phyloP scores from a whole-genome alignment of 2,113 vertebrate species.

The Dipodomys spectabilis region DNA sequence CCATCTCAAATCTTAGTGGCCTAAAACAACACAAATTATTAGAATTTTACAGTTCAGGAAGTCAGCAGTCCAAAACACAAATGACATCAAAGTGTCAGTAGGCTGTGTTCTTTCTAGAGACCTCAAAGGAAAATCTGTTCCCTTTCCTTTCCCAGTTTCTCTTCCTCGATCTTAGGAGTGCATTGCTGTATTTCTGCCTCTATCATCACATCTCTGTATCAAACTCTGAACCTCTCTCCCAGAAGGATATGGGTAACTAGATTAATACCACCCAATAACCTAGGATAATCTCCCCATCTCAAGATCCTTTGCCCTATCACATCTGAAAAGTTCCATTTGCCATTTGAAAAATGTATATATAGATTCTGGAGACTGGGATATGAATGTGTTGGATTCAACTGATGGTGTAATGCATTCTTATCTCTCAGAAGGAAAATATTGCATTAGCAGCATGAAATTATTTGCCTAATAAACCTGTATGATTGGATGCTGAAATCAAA shows the following conservation, averaged over 20 bases:
- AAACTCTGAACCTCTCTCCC: neutral
- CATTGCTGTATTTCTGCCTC: neutral
- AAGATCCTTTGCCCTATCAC: constrained; percentile 4
- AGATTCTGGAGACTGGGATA: neutral
- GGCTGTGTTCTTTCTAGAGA: neutral
- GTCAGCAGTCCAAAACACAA: neutral
- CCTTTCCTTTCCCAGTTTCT: neutral
- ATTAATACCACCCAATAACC: neutral
- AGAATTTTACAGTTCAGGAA: neutral
- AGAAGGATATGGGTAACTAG: neutral
- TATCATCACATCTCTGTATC: neutral
- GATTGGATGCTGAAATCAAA: neutral
- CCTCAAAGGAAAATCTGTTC: neutral
- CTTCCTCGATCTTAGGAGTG: neutral
- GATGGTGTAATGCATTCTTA: neutral
- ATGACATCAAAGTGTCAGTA: neutral
- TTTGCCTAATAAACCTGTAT: neutral
- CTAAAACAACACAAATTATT: neutral
- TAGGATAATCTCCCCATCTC: neutral
- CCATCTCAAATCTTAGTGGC: too few species aligned
- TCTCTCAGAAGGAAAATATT: constrained; percentile 13
- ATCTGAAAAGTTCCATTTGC: neutral
- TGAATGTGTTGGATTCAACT: neutral
- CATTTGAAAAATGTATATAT: constrained; percentile 16
- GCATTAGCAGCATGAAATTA: neutral